These are phyloP conservation scores for Laterallus jamaicensis DNA, from an alignment of 2,113 vertebrate genomes.

Conservation along the genomic window DNA sequence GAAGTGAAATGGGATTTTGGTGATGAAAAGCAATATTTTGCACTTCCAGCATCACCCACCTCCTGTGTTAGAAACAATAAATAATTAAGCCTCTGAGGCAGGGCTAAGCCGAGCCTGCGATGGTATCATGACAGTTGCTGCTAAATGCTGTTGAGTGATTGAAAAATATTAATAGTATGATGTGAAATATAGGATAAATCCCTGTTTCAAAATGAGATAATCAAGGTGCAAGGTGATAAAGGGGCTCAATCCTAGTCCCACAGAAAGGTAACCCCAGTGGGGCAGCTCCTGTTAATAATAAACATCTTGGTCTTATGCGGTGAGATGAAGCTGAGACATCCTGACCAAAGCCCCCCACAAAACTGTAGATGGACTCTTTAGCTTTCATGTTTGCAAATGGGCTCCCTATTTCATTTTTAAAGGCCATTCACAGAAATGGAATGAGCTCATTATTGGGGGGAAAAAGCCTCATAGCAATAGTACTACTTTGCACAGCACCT, in stretches of 20 bases:
- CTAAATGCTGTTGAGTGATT: slow-evolving; percentile 50
- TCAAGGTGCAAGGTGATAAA: background rate
- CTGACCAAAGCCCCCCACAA: background rate
- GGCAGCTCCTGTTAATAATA: background rate
- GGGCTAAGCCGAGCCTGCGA: slow-evolving; percentile 21
- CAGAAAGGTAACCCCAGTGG: background rate
- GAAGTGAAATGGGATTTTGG: slow-evolving; percentile 59
- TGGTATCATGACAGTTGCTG: slow-evolving; percentile 34
- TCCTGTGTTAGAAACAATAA: slow-evolving; percentile 49
- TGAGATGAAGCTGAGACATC: background rate
- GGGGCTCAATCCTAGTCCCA: background rate
- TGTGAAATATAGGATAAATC: background rate
- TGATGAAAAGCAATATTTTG: slow-evolving; percentile 69
- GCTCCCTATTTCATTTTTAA: slow-evolving; percentile 28
- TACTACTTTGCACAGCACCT: background rate
- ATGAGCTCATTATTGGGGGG: background rate
- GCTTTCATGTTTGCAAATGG: background rate
- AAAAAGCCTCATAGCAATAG: background rate
- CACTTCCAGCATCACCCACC: slow-evolving; percentile 49
- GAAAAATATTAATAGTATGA: slow-evolving; percentile 42
- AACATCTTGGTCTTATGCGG: background rate
- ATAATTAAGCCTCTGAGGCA: slow-evolving; percentile 66
- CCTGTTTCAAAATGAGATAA: background rate
- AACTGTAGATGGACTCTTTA: background rate
- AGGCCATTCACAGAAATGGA: background rate